Conservation (phyloP, 2,797 vertebrate genomes). For the Micropoecilia bifurca region DNA sequence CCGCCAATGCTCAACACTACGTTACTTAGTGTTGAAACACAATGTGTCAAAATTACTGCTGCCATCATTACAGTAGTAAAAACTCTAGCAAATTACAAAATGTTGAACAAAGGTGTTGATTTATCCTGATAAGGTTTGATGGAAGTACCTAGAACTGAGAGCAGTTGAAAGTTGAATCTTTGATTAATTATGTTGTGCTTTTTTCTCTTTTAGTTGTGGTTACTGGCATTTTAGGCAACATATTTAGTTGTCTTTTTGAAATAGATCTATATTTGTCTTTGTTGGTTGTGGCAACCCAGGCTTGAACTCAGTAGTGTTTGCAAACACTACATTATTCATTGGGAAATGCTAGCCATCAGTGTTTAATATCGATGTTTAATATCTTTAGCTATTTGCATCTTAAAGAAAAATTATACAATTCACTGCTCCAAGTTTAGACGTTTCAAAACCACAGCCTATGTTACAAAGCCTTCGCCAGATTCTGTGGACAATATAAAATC, state of each 20-base stretch:
- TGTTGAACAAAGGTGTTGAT: neutral
- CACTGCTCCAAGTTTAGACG: neutral
- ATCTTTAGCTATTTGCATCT: neutral
- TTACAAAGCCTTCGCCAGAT: neutral
- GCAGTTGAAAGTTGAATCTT: neutral
- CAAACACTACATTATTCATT: too few species aligned
- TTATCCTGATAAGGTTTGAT: neutral
- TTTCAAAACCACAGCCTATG: neutral
- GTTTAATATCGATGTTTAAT: neutral
- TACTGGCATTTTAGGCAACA: neutral
- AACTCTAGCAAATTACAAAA: neutral
- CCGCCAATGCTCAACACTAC: neutral
- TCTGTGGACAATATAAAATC: neutral
- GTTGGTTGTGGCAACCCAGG: neutral
- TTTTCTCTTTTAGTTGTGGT: neutral
- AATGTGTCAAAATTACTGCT: neutral
- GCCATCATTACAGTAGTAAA: neutral
- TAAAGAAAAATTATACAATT: neutral
- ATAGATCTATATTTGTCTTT: neutral
- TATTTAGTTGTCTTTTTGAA: neutral
- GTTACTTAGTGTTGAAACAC: neutral
- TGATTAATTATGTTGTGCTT: neutral
- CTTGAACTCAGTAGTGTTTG: neutral
- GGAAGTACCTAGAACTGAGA: neutral
- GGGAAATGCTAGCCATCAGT: too few species aligned